Evolutionary conservation across 2,113 vertebrate species (phyloP), one percentile per base, ranked within the genome.

Genomic region (Cephalopterus ornatus): DNA sequence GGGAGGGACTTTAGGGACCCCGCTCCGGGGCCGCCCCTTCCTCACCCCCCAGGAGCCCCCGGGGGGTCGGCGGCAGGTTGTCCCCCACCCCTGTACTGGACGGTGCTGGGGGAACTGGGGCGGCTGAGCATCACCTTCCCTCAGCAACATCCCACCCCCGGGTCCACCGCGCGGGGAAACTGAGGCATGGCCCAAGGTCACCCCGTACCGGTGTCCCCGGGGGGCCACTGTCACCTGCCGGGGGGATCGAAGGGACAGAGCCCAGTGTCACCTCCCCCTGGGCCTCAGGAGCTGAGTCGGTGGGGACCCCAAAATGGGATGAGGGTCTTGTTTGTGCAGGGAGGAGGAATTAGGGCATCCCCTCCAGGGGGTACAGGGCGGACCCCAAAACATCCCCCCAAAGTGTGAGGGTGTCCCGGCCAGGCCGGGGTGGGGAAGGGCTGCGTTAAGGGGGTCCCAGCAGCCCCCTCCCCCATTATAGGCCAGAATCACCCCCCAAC

Each of bases 151-250:
- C 53, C 7, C 18, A 16, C 2, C 76, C 17, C 22, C 23, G 59
- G 39, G 39, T 37, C 14, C 62, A 30, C 11, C 7, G 12, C 8
- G 18, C 2, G 78, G 82, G 68, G 68, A 92, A 92, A 86, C 83
- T 62, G 83, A 86, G 83, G 83, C 83, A 70, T 55, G 3, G 72
- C n/a, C 61, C 82, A 92, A 92, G 89, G 89, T 92, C 68, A 92
- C 75, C 74, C 59, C 21, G 22, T 4, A 3, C 2, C 26, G 2
- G 12, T 11, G 72, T 18, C 74, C 66, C 74, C 24, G 3, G 10
- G 66, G 71, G 35, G 47, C 13, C 58, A 4, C 66, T 22, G 53
- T 44, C 73, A 52, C 44, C 26, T 12, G 65, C 65, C 27, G 18
- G 41, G 37, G 11, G 21, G 3, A 49, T 49, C 23, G 47, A 24